A percentile compares a stretch with the other conserved stretches of the same genome.
Evolutionary conservation across 1,140 invertebrate genomes (phyloP).

Genomic region (Lanistes nyassanus): DNA sequence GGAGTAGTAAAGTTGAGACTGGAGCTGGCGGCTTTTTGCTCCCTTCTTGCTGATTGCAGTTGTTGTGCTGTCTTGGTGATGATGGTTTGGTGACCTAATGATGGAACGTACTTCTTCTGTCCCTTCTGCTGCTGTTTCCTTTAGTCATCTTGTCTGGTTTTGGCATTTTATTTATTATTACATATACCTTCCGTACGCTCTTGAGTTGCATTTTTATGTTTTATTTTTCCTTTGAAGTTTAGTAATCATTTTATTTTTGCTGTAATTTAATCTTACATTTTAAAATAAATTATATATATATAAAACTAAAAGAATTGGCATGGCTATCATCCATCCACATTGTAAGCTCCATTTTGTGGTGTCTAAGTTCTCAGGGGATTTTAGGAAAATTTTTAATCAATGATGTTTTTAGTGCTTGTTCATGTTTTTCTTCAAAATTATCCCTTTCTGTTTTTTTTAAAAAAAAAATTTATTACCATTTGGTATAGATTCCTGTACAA

Average conservation of each 20-base stretch:
- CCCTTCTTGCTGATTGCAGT: no score
- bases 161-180: background rate
- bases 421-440: conserved; percentile 1
- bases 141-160: background rate
- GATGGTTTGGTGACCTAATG: no score
- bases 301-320: background rate
- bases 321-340: no score
- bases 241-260: background rate
- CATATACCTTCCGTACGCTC: background rate
- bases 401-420: background rate
- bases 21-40: no score
- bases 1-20: no score
- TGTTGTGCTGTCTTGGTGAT: no score
- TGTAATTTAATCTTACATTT: background rate
- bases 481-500: no score
- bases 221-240: background rate
- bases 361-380: background rate
- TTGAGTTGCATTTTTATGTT: background rate
- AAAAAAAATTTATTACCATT: no score
- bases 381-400: background rate
- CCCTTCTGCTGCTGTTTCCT: background rate
- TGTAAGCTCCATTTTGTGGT: no score
- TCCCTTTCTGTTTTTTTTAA: no score
- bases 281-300: background rate
- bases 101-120: background rate